Evolutionary conservation across 53 echinoderm and acorn worm genomes (phyloP).

Genomic region (Pentamera pediparva): DNA sequence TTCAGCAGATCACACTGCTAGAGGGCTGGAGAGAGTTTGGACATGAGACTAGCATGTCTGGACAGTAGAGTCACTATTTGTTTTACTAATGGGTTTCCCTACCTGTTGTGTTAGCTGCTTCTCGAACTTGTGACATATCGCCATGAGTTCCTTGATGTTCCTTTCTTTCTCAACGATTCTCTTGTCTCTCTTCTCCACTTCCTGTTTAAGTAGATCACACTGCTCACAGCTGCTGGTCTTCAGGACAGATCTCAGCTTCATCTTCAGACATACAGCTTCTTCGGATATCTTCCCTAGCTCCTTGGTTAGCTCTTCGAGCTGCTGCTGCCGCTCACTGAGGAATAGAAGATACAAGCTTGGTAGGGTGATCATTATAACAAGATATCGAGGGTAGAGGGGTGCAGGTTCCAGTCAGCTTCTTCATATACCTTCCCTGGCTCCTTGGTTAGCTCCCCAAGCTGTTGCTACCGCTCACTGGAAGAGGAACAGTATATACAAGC

Average conservation of each 20-base stretch:
- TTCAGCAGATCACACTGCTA: conserved; percentile 53
- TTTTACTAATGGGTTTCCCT: too few species aligned
- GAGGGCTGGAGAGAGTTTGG: too few species aligned
- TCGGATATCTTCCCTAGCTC: conserved; percentile 85
- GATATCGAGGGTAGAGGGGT: too few species aligned
- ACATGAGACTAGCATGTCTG: too few species aligned
- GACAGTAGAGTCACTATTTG: too few species aligned
- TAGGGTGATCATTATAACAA: too few species aligned
- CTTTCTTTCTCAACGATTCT: conserved; percentile 59
- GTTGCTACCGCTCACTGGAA: conserved; percentile 98
- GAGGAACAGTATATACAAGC: too few species aligned
- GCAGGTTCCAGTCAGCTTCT: too few species aligned
- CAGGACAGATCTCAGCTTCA: conserved; percentile 53
- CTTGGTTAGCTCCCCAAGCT: conserved; percentile 84
- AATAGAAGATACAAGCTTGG: too few species aligned
- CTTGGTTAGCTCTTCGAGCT: conserved; percentile 86
- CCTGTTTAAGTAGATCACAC: conserved; percentile 51
- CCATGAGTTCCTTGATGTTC: conserved; percentile 67
- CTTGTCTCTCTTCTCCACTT: conserved; percentile 56
- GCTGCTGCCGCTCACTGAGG: conserved; percentile 95
- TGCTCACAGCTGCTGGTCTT: conserved; percentile 48
- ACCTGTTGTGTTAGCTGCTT: conserved; percentile 87
- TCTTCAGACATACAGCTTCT: conserved; percentile 64
- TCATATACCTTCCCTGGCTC: conserved; percentile 84
- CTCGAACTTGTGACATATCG: conserved; percentile 86